Percentiles rank a stretch among this genome's conserved stretches.
Evolutionary conservation across 2,113 vertebrate genomes (phyloP).

Genomic region (Ictidomys tridecemlineatus): DNA sequence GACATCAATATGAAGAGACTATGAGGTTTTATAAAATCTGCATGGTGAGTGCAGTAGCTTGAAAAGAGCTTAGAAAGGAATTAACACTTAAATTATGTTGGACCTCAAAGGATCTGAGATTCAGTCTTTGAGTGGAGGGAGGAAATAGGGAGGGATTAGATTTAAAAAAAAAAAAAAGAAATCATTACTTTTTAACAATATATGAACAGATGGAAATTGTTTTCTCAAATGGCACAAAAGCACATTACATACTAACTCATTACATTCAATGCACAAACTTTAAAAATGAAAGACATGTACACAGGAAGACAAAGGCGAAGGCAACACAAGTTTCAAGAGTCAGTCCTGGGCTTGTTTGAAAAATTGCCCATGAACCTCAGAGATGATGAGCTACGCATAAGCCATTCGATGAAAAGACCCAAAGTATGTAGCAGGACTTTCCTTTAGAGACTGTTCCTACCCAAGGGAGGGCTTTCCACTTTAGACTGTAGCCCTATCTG

Average conservation of each 20-base stretch:
- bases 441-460: not conserved
- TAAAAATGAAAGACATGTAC: not conserved
- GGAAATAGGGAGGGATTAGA: constrained; percentile 22
- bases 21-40: constrained; percentile 55
- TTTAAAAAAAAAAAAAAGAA: not conserved
- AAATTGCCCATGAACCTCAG: not conserved
- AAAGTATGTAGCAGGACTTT: not conserved
- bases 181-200: constrained; percentile 49
- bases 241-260: not conserved
- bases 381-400: not conserved
- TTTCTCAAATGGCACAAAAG: constrained; percentile 38
- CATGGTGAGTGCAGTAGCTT: constrained; percentile 31
- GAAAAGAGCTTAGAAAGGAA: constrained; percentile 62
- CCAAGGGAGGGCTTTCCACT: not conserved
- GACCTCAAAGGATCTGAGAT: constrained; percentile 55
- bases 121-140: not conserved
- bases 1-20: constrained; percentile 24
- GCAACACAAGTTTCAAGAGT: rapidly evolving
- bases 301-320: not conserved
- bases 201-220: constrained; percentile 54
- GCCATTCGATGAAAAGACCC: not conserved
- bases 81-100: constrained; percentile 64
- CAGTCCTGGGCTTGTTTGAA: not conserved
- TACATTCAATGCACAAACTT: not conserved
- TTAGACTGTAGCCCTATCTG: not conserved